These are phyloP conservation scores for Sinohyriopsis cumingii DNA, from an alignment of 2,888 invertebrate species.

Conservation along the genomic window DNA sequence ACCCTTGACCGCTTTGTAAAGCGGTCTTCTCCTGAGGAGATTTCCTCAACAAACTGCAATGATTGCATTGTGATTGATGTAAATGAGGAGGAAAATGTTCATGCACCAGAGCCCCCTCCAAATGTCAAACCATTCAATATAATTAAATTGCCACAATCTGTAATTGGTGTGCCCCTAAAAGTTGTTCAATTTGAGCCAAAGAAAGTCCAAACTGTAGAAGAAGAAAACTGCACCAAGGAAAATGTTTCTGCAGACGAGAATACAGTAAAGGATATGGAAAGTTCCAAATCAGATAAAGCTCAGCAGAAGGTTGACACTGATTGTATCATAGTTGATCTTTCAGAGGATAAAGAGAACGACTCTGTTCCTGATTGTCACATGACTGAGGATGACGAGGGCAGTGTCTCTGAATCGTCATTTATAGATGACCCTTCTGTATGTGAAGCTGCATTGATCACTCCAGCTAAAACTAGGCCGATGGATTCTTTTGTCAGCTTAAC, in stretches of 20 bases:
- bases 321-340: neutral
- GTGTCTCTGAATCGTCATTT: constrained; percentile 21
- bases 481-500: constrained; percentile 19
- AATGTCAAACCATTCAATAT: too few relatives aligned
- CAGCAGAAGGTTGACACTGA: too few relatives aligned
- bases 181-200: neutral
- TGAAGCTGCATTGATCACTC: constrained; percentile 37
- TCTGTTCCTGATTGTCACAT: neutral
- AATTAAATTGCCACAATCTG: too few relatives aligned
- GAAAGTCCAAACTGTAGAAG: neutral
- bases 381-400: constrained; percentile 10
- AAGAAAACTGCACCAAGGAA: neutral
- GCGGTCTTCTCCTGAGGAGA: constrained; percentile 46
- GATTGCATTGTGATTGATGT: constrained; percentile 52
- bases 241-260: constrained; percentile 7
- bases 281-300: too few relatives aligned
- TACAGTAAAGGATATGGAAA: too few relatives aligned
- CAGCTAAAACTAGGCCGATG: constrained; percentile 21
- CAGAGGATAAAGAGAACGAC: constrained; percentile 10
- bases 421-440: constrained; percentile 33
- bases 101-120: too few relatives aligned
- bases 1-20: constrained; percentile 48
- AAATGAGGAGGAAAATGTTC: constrained; percentile 22
- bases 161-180: neutral
- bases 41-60: constrained; percentile 54